Evolutionary conservation across 2,888 invertebrate species (phyloP).

Genomic region (Tenthredo mesomela): DNA sequence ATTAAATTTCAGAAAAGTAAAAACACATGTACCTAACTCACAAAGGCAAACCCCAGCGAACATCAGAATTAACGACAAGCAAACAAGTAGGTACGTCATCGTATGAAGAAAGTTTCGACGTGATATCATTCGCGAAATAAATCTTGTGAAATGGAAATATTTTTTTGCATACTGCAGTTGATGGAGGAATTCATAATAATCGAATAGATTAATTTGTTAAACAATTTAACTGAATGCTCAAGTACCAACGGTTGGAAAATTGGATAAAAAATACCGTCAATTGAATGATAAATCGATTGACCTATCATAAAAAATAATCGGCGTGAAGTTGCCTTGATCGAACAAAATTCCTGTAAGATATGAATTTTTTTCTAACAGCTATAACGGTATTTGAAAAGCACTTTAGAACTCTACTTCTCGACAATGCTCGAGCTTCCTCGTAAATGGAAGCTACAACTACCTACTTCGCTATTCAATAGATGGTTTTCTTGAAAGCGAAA

Average conservation of each 20-base stretch:
- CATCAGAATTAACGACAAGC: slow-evolving; percentile 16
- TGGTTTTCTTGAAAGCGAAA: neutral
- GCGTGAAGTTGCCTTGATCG: neutral
- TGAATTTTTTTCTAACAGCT: neutral
- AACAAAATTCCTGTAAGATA: neutral
- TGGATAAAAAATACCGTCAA: neutral
- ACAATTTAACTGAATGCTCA: neutral
- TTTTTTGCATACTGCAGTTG: neutral
- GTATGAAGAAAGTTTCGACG: neutral
- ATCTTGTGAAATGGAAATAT: neutral
- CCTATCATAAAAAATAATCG: neutral
- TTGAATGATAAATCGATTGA: neutral
- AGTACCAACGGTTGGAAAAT: neutral
- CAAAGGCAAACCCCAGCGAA: neutral
- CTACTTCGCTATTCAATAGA: neutral
- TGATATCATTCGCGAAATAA: neutral
- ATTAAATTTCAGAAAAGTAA: neutral
- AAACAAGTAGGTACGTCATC: neutral
- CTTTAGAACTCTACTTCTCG: neutral
- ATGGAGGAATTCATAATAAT: neutral
- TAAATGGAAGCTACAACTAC: slow-evolving; percentile 19
- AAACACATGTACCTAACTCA: neutral
- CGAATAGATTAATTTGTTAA: neutral
- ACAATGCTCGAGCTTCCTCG: slow-evolving; percentile 1
- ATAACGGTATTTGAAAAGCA: slow-evolving; percentile 29